phyloP scores from a whole-genome alignment of 2,888 invertebrate genomes.

The Dolichopus griseipennis region DNA sequence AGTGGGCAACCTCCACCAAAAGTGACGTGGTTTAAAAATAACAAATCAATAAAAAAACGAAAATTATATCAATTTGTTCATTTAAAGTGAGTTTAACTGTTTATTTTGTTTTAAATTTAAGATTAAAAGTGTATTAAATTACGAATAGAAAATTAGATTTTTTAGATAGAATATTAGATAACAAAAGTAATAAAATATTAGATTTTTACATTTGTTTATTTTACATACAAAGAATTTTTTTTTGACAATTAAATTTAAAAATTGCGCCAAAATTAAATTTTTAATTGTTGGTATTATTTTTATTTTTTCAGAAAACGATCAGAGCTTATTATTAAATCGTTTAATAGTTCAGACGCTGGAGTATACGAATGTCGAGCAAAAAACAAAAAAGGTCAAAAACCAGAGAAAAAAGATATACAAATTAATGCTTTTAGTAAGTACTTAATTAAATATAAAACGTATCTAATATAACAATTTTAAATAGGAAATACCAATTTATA shows the following conservation, averaged over 20 bases:
- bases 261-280: no score
- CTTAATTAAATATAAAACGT: no score
- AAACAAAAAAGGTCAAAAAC: constrained; percentile 40
- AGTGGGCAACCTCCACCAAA: constrained; percentile 70
- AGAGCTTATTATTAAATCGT: constrained; percentile 69
- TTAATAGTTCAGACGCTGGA: constrained; percentile 65
- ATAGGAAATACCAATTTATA: neutral
- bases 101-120: constrained; percentile 2
- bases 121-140: no score
- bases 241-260: no score
- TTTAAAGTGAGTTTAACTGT: constrained; percentile 37
- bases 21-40: constrained; percentile 75
- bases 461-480: no score
- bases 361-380: constrained; percentile 75
- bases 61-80: constrained; percentile 41
- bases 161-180: no score
- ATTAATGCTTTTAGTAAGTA: constrained; percentile 41
- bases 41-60: constrained; percentile 48
- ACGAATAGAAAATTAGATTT: no score
- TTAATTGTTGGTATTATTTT: constrained; percentile 9
- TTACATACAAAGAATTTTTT: no score
- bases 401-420: constrained; percentile 38
- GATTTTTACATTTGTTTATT: no score
- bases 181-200: no score
- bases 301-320: constrained; percentile 61